Base-by-base conservation (phyloP, 1,140 invertebrate genomes). In the Drosophila miranda region DNA sequence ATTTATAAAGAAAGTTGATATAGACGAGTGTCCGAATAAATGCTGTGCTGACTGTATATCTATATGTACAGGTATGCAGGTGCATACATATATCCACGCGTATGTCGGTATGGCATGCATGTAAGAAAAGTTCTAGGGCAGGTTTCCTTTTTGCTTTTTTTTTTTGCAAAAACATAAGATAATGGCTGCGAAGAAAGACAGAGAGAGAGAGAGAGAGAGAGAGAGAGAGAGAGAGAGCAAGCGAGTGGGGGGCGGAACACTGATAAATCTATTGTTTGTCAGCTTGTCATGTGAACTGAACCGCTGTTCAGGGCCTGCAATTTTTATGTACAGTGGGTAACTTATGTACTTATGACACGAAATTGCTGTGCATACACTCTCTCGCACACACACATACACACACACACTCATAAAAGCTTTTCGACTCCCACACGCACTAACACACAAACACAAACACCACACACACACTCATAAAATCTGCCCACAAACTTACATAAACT, bases 251-350 rank as follows among this genome's bases (percentile, higher is more conserved):
- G 48, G 28, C 6, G 48, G 23, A 23, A 21, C 53, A 50, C 74
- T 73, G 78, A 79, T 79, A 78, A 78, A 79, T 77, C 69, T 68
- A 68, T 68, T 68, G 66, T 68, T 68, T 68, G 66, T 41, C 56
- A 34, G 59, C 53, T 63, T 68, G 68, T 68, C 56, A 68, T 79
- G 66, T 63, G 73, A 63, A 63, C 54, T 53, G 53, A 71, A 71
- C 66, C 54, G 68, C 23, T 23, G 23, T 23, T 23, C 23, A 23
- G 23, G 23, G 23, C 55, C 59, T 84, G 80, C 81, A 86, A 77
- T 81, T 74, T 87, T 87, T 81, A 87, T 86, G 82, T 82, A 87
- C 84, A n/a, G n/a, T n/a, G n/a, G n/a, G n/a, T n/a, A n/a, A n/a
- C n/a, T n/a, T n/a, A n/a, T n/a, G n/a, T n/a, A n/a, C n/a, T 86